Percentiles rank a stretch among this genome's conserved stretches.
These are phyloP conservation scores for Oplegnathus fasciatus DNA, from an alignment of 2,113 vertebrate genomes.

Conservation along the genomic window DNA sequence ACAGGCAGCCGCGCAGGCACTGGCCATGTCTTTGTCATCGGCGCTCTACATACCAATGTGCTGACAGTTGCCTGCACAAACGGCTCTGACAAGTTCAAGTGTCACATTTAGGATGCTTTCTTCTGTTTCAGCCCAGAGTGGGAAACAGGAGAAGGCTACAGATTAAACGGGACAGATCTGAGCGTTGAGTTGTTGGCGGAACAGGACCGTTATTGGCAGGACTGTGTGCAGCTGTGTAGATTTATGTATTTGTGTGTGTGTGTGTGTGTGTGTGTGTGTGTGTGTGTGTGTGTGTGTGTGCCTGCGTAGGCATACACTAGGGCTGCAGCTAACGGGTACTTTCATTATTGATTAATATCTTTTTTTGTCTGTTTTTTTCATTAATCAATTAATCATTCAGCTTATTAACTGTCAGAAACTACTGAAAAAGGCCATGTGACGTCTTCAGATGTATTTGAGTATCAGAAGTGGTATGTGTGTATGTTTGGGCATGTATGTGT, in stretches of 20 bases:
- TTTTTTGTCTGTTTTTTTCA: not conserved
- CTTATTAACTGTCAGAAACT: not conserved
- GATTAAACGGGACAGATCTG: conserved; percentile 60
- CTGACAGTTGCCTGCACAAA: conserved; percentile 74
- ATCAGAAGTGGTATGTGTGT: not conserved
- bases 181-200: conserved; percentile 33
- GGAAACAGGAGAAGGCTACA: conserved; percentile 65
- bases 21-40: conserved; percentile 65
- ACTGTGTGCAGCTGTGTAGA: conserved; percentile 30
- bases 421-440: not conserved
- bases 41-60: conserved; percentile 75
- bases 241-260: conserved; percentile 14
- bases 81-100: conserved; percentile 82
- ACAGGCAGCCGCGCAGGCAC: conserved; percentile 61
- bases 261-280: not conserved
- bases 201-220: not conserved
- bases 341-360: not conserved
- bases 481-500: not conserved
- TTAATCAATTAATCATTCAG: not conserved
- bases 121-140: conserved; percentile 64
- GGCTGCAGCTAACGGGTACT: not conserved
- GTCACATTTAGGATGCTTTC: conserved; percentile 78
- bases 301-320: too few species aligned
- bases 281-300: too few species aligned
- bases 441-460: not conserved